phyloP scores from a whole-genome alignment of 2,113 vertebrate genomes.

The Myrmecobius fasciatus region DNA sequence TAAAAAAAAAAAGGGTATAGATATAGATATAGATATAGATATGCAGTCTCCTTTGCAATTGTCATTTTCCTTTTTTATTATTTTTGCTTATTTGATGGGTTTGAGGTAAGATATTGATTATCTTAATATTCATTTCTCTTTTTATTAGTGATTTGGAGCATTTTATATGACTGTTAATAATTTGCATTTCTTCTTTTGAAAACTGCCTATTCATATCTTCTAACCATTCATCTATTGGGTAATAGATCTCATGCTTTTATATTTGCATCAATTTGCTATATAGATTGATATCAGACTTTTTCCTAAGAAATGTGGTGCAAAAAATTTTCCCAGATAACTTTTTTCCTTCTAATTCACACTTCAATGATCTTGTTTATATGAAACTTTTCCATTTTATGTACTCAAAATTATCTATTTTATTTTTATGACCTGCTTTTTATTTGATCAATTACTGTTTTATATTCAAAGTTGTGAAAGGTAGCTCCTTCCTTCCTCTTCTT shows the following conservation, averaged over 20 bases:
- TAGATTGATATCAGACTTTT: not conserved
- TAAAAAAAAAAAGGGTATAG: no score
- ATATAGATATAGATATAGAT: no score
- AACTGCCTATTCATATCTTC: not conserved
- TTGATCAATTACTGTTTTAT: not conserved
- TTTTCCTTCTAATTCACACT: not conserved
- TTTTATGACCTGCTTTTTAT: not conserved
- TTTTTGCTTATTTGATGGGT: not conserved
- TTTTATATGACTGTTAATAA: not conserved
- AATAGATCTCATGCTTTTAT: not conserved
- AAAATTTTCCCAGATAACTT: not conserved
- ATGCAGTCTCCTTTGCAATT: not conserved
- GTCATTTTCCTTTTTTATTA: not conserved
- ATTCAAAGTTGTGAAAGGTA: not conserved
- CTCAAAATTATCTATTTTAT: not conserved
- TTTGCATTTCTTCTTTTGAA: not conserved
- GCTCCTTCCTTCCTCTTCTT: not conserved
- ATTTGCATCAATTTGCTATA: not conserved
- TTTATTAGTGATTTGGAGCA: not conserved
- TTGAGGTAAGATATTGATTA: not conserved
- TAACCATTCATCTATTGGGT: not conserved
- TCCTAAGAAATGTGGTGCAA: not conserved
- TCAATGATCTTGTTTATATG: not conserved
- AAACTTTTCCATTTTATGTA: not conserved
- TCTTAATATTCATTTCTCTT: not conserved